Evolutionary conservation across 2,113 vertebrate genomes (phyloP).

Genomic region (Antidorcas marsupialis): DNA sequence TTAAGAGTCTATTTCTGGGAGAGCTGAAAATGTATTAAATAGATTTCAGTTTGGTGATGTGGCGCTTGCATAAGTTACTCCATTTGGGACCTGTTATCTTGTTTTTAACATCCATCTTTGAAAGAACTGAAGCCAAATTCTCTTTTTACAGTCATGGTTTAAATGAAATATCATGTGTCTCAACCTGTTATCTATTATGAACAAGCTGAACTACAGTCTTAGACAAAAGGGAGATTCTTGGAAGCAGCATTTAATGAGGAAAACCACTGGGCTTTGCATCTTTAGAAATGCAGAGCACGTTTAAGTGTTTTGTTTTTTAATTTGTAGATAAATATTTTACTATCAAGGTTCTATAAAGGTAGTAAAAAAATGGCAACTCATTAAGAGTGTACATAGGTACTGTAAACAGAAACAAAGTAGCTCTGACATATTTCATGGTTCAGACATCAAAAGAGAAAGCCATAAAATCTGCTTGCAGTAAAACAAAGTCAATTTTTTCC

Average conservation of each 20-base stretch:
- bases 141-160: background rate
- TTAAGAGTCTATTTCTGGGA: background rate
- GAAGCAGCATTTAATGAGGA: background rate
- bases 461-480: slow-evolving; percentile 17
- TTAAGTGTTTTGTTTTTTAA: background rate
- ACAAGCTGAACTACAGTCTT: background rate
- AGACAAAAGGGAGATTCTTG: background rate
- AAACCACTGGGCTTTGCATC: background rate
- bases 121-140: background rate
- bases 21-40: background rate
- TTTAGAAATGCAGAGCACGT: background rate
- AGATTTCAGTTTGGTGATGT: background rate
- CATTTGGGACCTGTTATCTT: background rate
- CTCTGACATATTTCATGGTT: slow-evolving; percentile 16
- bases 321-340: slow-evolving; percentile 7
- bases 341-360: background rate
- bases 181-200: background rate
- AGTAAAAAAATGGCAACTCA: slow-evolving; percentile 23
- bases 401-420: slow-evolving; percentile 15
- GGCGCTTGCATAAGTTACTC: background rate
- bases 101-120: background rate
- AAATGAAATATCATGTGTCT: background rate
- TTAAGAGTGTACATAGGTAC: background rate
- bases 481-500: background rate
- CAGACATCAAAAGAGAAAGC: slow-evolving; percentile 45